A percentile compares a stretch with the other conserved stretches of the same genome.
phyloP scores from a whole-genome alignment of 2,797 vertebrate genomes.

The Eidolon dupreanum region DNA sequence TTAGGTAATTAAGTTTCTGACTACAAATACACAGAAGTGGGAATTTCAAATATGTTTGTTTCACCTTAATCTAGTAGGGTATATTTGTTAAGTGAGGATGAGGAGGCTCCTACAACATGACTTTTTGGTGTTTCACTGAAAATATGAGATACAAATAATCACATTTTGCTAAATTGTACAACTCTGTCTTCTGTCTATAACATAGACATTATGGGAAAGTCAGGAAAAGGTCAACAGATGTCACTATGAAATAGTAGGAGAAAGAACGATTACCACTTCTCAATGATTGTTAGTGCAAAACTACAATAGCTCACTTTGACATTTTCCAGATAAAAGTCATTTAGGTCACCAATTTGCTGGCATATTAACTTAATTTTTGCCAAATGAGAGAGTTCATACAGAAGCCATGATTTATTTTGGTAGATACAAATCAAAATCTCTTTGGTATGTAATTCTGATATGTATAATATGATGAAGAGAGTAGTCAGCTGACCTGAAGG shows the following conservation, averaged over 20 bases:
- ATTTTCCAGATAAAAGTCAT: not conserved
- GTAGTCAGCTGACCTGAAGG: not conserved
- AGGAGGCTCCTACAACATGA: not conserved
- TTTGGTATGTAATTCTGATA: not conserved
- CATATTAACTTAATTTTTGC: conserved; percentile 44
- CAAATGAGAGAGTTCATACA: not conserved
- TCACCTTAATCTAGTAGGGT: not conserved
- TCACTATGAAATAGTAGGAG: not conserved
- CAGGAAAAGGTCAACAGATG: not conserved
- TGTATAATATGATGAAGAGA: not conserved
- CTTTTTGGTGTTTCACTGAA: not conserved
- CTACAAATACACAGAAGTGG: not conserved
- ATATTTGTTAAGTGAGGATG: not conserved
- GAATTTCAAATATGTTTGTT: not conserved
- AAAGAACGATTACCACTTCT: not conserved
- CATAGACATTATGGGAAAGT: not conserved
- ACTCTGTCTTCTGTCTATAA: not conserved
- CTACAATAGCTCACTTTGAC: not conserved
- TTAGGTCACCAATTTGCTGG: not conserved
- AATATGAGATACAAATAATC: not conserved
- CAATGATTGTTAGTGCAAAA: not conserved
- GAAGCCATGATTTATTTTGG: not conserved
- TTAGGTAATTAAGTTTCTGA: not conserved
- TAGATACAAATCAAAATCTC: not conserved
- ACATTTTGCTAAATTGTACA: not conserved